These are phyloP conservation scores for Triplophysa rosa DNA, from an alignment of 2,113 vertebrate genomes.

Conservation along the genomic window DNA sequence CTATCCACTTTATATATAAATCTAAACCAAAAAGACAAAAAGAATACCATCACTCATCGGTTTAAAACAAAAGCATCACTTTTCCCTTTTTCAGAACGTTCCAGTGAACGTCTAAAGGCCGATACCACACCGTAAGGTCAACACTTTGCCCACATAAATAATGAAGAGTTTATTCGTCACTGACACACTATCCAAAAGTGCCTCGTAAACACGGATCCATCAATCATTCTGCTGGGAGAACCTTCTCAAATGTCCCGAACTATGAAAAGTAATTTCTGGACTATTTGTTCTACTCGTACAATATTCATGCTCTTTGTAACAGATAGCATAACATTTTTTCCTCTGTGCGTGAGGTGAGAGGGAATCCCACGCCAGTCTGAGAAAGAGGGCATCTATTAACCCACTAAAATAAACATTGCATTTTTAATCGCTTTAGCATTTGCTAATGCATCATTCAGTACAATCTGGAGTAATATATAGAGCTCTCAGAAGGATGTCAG, in stretches of 20 bases:
- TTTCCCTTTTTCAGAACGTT: conserved; percentile 39
- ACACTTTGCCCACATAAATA: conserved; percentile 50
- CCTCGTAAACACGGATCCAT: conserved; percentile 57
- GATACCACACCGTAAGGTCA: conserved; percentile 50
- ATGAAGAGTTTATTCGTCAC: conserved; percentile 50
- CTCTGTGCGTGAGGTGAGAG: conserved; percentile 64
- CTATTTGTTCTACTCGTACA: conserved; percentile 70
- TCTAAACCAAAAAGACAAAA: not conserved
- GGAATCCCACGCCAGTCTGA: conserved; percentile 63
- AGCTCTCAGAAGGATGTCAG: conserved; percentile 54
- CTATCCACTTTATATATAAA: too few species aligned
- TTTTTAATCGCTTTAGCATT: conserved; percentile 68
- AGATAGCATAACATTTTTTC: conserved; percentile 57
- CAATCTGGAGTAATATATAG: conserved; percentile 54
- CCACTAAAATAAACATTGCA: conserved; percentile 60
- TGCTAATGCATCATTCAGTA: conserved; percentile 68
- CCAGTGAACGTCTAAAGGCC: conserved; percentile 43
- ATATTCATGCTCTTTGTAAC: conserved; percentile 67
- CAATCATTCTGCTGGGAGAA: conserved; percentile 57
- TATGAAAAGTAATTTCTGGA: conserved; percentile 72
- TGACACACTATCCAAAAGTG: conserved; percentile 59
- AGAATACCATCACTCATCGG: not conserved
- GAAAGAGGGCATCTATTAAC: conserved; percentile 57
- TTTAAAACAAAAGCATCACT: conserved; percentile 35
- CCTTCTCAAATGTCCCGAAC: conserved; percentile 68